Percentiles rank a stretch among this genome's conserved stretches.
Conservation (phyloP, 2,888 invertebrate genomes). For the Andrena trimmerana region DNA sequence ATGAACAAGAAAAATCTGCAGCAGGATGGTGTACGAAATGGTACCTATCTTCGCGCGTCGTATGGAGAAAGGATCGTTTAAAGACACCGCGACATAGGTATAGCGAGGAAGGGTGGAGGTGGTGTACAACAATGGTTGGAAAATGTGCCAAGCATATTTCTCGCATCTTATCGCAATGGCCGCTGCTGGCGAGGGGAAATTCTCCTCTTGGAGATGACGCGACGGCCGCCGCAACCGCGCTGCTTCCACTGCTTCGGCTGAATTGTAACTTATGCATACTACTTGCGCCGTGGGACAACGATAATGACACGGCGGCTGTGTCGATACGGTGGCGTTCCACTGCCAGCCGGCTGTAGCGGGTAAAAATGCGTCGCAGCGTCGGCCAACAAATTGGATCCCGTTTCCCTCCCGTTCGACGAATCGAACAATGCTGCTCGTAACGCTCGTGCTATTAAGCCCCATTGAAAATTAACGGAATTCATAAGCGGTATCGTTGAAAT, state of each 20-base stretch:
- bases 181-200: slow-evolving; percentile 63
- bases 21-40: slow-evolving; percentile 8
- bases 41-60: slow-evolving; percentile 28
- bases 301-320: slow-evolving; percentile 54
- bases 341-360: slow-evolving; percentile 5
- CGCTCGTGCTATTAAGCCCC: neutral
- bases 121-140: slow-evolving; percentile 61
- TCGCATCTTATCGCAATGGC: slow-evolving; percentile 77
- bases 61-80: slow-evolving; percentile 49
- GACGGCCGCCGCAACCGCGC: slow-evolving; percentile 26
- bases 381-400: slow-evolving; percentile 39
- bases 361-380: slow-evolving; percentile 32
- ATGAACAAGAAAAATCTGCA: slow-evolving; percentile 27
- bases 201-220: slow-evolving; percentile 71
- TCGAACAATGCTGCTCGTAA: slow-evolving; percentile 11
- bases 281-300: slow-evolving; percentile 48
- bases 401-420: slow-evolving; percentile 21
- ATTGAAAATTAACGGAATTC: slow-evolving; percentile 32
- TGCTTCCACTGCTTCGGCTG: slow-evolving; percentile 62
- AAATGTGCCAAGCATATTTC: slow-evolving; percentile 71
- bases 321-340: slow-evolving; percentile 47
- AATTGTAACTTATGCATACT: slow-evolving; percentile 71
- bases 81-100: slow-evolving; percentile 18
- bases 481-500: neutral
- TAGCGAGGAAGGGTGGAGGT: neutral